Evolutionary conservation across 1,140 invertebrate genomes (phyloP).

Genomic region (Drosophila fuyamai): DNA sequence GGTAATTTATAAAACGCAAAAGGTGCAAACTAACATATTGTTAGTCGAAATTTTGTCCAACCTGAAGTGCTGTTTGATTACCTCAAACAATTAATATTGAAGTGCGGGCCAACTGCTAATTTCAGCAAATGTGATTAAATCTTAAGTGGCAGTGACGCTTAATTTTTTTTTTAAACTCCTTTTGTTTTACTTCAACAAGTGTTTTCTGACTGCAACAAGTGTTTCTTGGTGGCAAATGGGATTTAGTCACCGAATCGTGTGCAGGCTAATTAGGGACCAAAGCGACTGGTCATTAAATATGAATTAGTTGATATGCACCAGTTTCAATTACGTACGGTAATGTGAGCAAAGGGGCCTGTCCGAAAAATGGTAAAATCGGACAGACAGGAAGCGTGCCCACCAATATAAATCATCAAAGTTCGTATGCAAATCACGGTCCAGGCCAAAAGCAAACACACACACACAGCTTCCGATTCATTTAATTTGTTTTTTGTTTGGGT

Average conservation of each 20-base stretch:
- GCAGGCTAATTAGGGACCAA: background rate
- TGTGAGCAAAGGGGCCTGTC: background rate
- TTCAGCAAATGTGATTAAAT: conserved; percentile 34
- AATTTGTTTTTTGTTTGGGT: conserved; percentile 36
- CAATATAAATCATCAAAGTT: conserved; percentile 63
- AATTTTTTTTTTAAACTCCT: background rate
- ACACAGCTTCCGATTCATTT: conserved; percentile 1
- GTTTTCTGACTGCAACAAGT: conserved; percentile 6
- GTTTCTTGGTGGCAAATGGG: conserved; percentile 10
- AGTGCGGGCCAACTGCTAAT: conserved; percentile 30
- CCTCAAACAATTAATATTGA: conserved; percentile 20
- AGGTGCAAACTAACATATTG: conserved; percentile 7
- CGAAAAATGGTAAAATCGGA: conserved; percentile 3
- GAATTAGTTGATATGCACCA: background rate
- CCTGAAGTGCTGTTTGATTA: conserved; percentile 26
- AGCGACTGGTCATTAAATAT: conserved; percentile 1
- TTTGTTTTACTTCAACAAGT: background rate
- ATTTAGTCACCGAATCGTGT: conserved; percentile 6
- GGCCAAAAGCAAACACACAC: conserved; percentile 28
- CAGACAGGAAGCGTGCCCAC: conserved; percentile 59
- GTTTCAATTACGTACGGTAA: no score
- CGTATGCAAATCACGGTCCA: conserved; percentile 66
- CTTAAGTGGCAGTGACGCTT: conserved; percentile 31
- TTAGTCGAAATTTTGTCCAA: conserved; percentile 12
- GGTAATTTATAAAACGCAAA: background rate